Evolutionary conservation across 1,140 invertebrate genomes (phyloP).

Genomic region (Laodelphax striatellus): DNA sequence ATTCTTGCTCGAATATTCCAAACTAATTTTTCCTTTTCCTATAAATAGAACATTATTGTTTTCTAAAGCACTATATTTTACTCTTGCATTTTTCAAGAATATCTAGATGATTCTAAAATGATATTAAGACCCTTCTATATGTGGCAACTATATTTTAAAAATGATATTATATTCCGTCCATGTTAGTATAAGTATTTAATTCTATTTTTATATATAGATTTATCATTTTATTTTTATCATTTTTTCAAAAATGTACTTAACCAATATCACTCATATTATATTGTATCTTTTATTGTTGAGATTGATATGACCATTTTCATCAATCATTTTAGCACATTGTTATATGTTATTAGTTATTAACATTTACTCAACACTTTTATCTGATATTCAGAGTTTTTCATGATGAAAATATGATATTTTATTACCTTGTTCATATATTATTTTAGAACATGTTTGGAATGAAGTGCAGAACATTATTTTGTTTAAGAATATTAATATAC

Average conservation of each 20-base stretch:
- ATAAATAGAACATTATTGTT: no score
- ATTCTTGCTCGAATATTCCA: no score
- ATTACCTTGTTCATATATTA: slow-evolving; percentile 3
- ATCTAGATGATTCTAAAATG: no score
- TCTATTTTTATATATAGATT: background rate
- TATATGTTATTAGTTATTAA: no score
- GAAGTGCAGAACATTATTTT: slow-evolving; percentile 10
- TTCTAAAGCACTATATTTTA: no score
- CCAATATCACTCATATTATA: background rate
- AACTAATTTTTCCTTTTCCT: no score
- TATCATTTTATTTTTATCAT: background rate
- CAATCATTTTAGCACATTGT: background rate
- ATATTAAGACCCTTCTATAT: no score
- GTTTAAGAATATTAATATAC: slow-evolving; percentile 7
- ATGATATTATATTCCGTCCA: background rate
- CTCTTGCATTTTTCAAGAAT: no score
- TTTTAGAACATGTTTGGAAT: slow-evolving; percentile 12
- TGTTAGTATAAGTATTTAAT: background rate
- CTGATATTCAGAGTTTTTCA: background rate
- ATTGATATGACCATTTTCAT: background rate
- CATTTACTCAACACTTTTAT: background rate
- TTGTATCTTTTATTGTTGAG: background rate
- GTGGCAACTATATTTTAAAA: no score
- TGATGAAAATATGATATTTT: background rate
- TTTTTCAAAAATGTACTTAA: background rate